These are phyloP conservation scores for Myiozetetes cayanensis DNA, from an alignment of 2,113 vertebrate species.

Conservation along the genomic window DNA sequence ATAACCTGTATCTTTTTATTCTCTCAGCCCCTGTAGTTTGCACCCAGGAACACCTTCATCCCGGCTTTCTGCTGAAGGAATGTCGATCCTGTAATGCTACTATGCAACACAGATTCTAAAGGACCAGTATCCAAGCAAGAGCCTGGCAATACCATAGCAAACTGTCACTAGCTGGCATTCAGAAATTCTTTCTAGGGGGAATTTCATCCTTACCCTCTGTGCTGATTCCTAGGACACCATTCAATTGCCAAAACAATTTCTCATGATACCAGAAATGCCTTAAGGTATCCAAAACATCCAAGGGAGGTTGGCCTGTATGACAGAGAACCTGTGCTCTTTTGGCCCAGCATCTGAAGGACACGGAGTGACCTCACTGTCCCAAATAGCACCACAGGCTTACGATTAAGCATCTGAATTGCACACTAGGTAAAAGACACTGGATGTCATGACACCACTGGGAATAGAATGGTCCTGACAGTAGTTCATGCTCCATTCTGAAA, in stretches of 20 bases:
- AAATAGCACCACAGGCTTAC: neutral
- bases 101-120: neutral
- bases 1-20: neutral
- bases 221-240: neutral
- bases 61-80: neutral
- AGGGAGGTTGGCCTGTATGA: fast-evolving
- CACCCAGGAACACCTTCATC: neutral
- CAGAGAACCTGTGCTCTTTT: neutral
- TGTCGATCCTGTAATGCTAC: neutral
- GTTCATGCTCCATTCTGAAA: neutral
- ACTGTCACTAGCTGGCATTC: neutral
- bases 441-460: neutral
- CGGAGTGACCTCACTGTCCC: neutral
- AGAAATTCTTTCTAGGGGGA: neutral
- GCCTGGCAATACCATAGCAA: neutral
- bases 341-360: neutral
- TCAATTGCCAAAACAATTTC: neutral
- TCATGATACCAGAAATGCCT: neutral
- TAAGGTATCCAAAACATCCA: neutral
- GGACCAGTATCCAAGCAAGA: neutral
- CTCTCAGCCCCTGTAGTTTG: neutral
- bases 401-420: neutral
- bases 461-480: neutral
- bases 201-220: neutral
- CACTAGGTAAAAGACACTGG: neutral